A percentile compares a stretch with the other conserved stretches of the same genome.
These are phyloP conservation scores for Drosophila imparisetae DNA, from an alignment of 2,888 invertebrate species.

Conservation along the genomic window DNA sequence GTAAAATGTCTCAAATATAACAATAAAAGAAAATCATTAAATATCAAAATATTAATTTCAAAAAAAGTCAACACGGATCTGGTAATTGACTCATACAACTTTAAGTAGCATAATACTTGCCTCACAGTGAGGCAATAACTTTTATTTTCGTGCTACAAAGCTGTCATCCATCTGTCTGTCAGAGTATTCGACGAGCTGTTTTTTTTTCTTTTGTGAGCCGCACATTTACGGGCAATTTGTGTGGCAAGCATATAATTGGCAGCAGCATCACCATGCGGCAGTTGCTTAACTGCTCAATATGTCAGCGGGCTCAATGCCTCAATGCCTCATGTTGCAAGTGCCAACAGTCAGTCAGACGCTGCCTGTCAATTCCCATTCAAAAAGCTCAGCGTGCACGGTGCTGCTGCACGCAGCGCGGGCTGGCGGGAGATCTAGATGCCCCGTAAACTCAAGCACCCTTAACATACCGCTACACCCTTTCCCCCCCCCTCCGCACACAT, in stretches of 20 bases:
- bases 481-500: too few relatives aligned
- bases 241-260: conserved; percentile 69
- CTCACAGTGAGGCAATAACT: background rate
- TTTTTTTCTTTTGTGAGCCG: conserved; percentile 1
- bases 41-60: background rate
- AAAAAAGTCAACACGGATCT: background rate
- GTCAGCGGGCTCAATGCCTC: conserved; percentile 41
- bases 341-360: conserved; percentile 40
- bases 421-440: background rate
- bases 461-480: background rate
- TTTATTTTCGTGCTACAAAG: background rate
- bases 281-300: conserved; percentile 49
- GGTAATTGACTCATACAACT: background rate
- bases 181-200: background rate
- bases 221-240: conserved; percentile 13
- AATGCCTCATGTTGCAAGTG: conserved; percentile 48
- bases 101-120: background rate
- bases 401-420: conserved; percentile 7
- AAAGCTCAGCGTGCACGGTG: conserved; percentile 29
- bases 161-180: background rate
- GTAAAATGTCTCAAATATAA: too few relatives aligned
- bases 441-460: background rate
- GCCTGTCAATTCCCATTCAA: conserved; percentile 59
- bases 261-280: conserved; percentile 44
- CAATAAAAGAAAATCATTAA: background rate